These are phyloP conservation scores for Aselliscus stoliczkanus DNA, from an alignment of 2,797 vertebrate genomes.

Conservation along the genomic window DNA sequence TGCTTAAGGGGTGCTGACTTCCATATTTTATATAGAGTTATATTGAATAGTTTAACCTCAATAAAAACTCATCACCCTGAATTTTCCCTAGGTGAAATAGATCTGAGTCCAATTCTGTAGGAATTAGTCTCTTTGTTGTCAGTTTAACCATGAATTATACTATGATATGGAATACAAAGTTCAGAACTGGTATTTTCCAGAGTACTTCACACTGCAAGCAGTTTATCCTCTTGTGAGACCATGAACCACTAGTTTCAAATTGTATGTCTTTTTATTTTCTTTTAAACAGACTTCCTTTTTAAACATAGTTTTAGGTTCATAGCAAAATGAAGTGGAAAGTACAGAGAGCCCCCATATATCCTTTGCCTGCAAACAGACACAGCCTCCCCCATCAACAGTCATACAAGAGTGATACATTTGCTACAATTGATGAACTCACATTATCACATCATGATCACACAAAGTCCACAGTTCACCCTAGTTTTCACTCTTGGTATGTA, in stretches of 20 bases:
- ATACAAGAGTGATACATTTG: background rate
- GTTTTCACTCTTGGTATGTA: background rate
- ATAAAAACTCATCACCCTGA: background rate
- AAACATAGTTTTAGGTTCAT: background rate
- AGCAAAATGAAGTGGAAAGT: background rate
- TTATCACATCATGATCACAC: background rate
- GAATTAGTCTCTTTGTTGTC: background rate
- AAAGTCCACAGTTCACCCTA: background rate
- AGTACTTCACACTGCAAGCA: background rate
- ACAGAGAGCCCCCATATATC: background rate
- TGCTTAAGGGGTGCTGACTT: background rate
- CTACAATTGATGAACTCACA: background rate
- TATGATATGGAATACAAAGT: background rate
- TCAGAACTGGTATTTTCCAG: background rate
- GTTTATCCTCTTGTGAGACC: background rate
- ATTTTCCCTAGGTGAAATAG: background rate
- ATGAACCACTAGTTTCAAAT: background rate
- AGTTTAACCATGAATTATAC: background rate
- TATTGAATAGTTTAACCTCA: background rate
- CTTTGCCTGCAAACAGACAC: background rate
- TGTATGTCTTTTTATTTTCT: background rate
- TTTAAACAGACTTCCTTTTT: background rate
- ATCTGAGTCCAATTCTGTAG: background rate
- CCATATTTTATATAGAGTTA: background rate
- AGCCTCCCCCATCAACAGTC: background rate